Conservation (phyloP, 35 echinoderm and acorn worm genomes). For the Apostichopus californicus region DNA sequence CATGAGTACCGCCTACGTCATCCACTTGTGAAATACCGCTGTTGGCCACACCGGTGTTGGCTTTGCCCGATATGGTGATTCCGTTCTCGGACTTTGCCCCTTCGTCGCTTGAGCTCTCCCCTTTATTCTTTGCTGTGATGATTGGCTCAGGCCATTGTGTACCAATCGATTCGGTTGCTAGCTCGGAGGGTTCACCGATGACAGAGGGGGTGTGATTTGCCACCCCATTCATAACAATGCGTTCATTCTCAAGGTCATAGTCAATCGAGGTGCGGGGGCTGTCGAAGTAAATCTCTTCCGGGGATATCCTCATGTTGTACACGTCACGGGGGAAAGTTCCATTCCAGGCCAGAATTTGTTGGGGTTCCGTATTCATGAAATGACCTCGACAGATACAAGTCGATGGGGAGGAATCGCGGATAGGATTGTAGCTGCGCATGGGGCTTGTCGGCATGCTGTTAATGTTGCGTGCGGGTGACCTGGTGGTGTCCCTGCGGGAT, state of each 20-base stretch:
- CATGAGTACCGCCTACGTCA: conserved; percentile 52
- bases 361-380: conserved; percentile 48
- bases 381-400: conserved; percentile 56
- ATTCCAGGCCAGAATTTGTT: conserved; percentile 90
- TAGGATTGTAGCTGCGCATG: conserved; percentile 58
- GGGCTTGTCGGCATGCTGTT: conserved; percentile 71
- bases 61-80: conserved; percentile 21
- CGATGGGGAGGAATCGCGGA: conserved; percentile 59
- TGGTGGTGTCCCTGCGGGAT: conserved; percentile 58
- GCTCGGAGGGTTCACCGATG: conserved; percentile 59
- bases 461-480: conserved; percentile 62
- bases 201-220: conserved; percentile 26
- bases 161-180: conserved; percentile 69
- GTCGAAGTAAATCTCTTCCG: conserved; percentile 77
- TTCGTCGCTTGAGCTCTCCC: conserved; percentile 32
- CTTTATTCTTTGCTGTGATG: conserved; percentile 65
- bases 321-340: conserved; percentile 91
- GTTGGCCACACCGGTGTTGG: conserved; percentile 35
- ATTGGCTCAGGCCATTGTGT: conserved; percentile 92
- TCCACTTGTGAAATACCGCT: conserved; percentile 54
- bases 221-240: conserved; percentile 60
- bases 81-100: conserved; percentile 48
- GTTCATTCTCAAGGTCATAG: conserved; percentile 70
- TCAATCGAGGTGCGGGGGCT: conserved; percentile 90
- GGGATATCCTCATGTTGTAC: conserved; percentile 71